phyloP scores from a whole-genome alignment of 1,140 invertebrate genomes.

The Tribolium madens region DNA sequence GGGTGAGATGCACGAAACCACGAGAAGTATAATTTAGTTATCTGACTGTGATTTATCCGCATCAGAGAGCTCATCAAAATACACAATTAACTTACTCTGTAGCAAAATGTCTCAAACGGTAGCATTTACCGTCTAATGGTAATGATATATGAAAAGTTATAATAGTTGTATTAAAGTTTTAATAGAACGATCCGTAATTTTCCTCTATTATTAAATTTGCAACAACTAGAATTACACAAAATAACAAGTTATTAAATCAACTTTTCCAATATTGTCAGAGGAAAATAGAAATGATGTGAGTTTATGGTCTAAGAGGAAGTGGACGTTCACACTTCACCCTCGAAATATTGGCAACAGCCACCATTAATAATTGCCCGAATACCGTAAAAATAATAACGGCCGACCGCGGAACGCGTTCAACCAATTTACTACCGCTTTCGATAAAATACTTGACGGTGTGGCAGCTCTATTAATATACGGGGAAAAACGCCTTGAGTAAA shows the following conservation, averaged over 20 bases:
- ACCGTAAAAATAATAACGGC: slow-evolving; percentile 35
- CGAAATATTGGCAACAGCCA: slow-evolving; percentile 16
- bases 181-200: slow-evolving; percentile 10
- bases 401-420: slow-evolving; percentile 6
- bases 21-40: neutral
- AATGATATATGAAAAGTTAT: slow-evolving; percentile 26
- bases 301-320: slow-evolving; percentile 12
- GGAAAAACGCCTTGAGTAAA: slow-evolving; percentile 16
- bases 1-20: neutral
- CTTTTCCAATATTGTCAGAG: neutral
- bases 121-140: slow-evolving; percentile 19
- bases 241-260: neutral
- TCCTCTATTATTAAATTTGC: neutral
- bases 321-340: slow-evolving; percentile 10
- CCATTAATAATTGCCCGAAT: slow-evolving; percentile 37
- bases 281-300: neutral
- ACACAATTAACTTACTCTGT: slow-evolving; percentile 19
- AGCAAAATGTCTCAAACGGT: slow-evolving; percentile 18
- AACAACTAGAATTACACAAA: neutral
- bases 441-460: slow-evolving; percentile 17
- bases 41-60: neutral
- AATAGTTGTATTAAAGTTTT: slow-evolving; percentile 26
- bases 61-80: slow-evolving; percentile 1
- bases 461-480: slow-evolving; percentile 15
- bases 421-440: slow-evolving; percentile 22